Evolutionary conservation across 2,113 vertebrate genomes (phyloP), one percentile per base, ranked within the genome.

Genomic region (Megalops atlanticus): DNA sequence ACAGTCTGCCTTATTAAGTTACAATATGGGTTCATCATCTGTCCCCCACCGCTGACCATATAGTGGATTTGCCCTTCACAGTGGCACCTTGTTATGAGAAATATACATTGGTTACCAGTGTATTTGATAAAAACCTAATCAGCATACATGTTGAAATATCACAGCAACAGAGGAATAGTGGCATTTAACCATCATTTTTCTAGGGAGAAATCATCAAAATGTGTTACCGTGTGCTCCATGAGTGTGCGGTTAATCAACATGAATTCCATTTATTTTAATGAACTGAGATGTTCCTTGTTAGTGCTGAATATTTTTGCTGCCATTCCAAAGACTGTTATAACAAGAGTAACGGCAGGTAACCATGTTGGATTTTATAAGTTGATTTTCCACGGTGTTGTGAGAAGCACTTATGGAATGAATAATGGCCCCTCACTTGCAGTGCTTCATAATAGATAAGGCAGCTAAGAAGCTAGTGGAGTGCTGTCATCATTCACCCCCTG

Each of bases 331-430:
- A 47, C 76, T 38, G 36, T 81, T 52, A 47, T 71, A 74, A 27
- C 80, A 72, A 79, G 68, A 77, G 76, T 68, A 54, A 74, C 33
- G 79, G 21, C 39, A 79, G 82, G 85, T 89, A 90, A 90, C 91
- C 86, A 85, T 85, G 84, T 82, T 81, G 85, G 82, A 69, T 82
- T 71, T 73, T 76, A 52, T 72, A 58, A 81, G 83, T 87, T 81
- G 64, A 76, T 79, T 87, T 88, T 88, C 88, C 86, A 83, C 84
- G 86, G 90, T 90, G 86, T 89, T 89, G 86, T 87, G 85, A 49
- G 41, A 83, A 83, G 89, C 91, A 90, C 88, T 92, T 90, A 91
- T 76, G 79, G 84, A 47, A 77, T 86, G 88, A 90, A 79, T 90
- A 83, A 91, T 90, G 35, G 82, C 58, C 82, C 78, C 82, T 86